These are phyloP conservation scores for Bucorvus abyssinicus DNA, from an alignment of 2,797 vertebrate genomes.

Conservation along the genomic window DNA sequence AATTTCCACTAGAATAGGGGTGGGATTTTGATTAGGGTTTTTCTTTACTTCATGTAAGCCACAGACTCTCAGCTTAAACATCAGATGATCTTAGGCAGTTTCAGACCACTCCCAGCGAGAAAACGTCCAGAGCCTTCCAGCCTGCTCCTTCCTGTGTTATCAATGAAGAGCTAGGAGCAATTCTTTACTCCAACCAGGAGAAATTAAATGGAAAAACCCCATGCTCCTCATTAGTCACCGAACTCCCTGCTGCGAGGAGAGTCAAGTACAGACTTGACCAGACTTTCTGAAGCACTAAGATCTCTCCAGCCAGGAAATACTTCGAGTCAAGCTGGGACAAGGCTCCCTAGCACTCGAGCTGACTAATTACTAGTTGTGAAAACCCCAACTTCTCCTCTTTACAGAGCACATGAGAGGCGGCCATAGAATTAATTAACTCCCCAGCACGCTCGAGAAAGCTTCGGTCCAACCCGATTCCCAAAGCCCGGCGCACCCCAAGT, in stretches of 20 bases:
- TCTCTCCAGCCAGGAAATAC: slow-evolving; percentile 43
- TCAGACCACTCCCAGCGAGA: neutral
- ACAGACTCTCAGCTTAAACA: neutral
- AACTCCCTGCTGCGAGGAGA: neutral
- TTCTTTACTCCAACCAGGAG: neutral
- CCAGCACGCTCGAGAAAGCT: neutral
- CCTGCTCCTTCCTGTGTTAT: slow-evolving; percentile 43
- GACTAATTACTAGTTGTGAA: neutral
- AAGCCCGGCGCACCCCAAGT: too few relatives aligned
- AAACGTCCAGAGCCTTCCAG: slow-evolving; percentile 46
- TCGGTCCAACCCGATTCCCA: neutral
- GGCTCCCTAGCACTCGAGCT: slow-evolving; percentile 17
- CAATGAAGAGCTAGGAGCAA: neutral
- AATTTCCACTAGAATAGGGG: neutral
- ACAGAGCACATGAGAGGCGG: neutral
- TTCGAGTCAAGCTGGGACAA: slow-evolving; percentile 58
- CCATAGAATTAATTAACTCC: neutral
- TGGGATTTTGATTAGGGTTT: neutral
- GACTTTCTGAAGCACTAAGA: neutral
- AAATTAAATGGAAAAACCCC: slow-evolving; percentile 36
- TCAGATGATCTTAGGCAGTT: neutral
- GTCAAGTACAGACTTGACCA: slow-evolving; percentile 65
- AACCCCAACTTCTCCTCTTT: neutral
- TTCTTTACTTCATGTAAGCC: neutral
- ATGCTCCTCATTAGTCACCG: neutral